Conservation (phyloP, 2,888 invertebrate genomes). For the Miltochrista miniata region DNA sequence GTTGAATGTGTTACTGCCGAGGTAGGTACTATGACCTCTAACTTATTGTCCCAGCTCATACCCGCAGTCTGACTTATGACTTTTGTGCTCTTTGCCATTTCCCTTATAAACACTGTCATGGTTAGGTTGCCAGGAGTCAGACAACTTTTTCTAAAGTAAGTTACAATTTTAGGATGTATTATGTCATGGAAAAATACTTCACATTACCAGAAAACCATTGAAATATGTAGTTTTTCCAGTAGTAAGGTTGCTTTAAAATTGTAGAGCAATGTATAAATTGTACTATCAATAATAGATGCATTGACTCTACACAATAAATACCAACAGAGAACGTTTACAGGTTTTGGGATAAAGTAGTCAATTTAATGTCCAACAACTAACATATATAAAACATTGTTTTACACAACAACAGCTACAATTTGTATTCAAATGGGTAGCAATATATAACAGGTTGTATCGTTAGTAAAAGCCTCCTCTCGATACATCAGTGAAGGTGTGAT, state of each 20-base stretch:
- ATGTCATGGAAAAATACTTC: no score
- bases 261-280: no score
- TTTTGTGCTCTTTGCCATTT: constrained; percentile 41
- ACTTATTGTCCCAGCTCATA: constrained; percentile 36
- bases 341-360: not conserved
- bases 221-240: no score
- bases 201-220: no score
- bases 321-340: not conserved
- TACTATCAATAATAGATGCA: no score
- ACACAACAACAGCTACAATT: constrained; percentile 8
- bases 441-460: constrained; percentile 29
- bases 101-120: constrained; percentile 33
- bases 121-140: constrained; percentile 9
- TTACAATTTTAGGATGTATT: no score
- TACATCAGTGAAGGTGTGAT: constrained; percentile 32
- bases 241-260: no score
- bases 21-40: constrained; percentile 14
- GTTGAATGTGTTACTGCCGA: constrained; percentile 22
- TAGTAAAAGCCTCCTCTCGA: constrained; percentile 17
- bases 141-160: not conserved
- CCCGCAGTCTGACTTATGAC: constrained; percentile 32
- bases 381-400: constrained; percentile 11
- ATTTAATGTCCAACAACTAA: constrained; percentile 3
- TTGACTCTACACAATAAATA: no score
- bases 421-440: constrained; percentile 36